Evolutionary conservation across 1,140 invertebrate species (phyloP).

Genomic region (Tetramorium simillimum): DNA sequence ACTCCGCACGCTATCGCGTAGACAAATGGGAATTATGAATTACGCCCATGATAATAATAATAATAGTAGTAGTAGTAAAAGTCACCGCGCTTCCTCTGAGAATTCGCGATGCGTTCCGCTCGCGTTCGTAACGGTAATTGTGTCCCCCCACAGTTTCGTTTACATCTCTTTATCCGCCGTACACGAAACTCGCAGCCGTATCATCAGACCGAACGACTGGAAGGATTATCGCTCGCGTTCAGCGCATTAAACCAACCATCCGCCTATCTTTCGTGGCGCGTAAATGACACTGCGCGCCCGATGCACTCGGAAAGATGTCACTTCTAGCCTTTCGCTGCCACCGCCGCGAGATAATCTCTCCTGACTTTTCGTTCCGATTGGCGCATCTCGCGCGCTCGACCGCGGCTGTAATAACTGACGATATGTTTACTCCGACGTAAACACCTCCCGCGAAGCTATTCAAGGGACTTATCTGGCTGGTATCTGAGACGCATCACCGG

Average conservation of each 20-base stretch:
- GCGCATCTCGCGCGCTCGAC: neutral
- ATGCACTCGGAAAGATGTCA: constrained; percentile 28
- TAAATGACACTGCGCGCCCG: constrained; percentile 9
- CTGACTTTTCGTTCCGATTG: neutral
- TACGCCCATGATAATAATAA: constrained; percentile 13
- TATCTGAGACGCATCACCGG: constrained; percentile 10
- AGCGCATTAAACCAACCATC: constrained; percentile 7
- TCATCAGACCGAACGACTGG: neutral
- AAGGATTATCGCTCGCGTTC: constrained; percentile 21
- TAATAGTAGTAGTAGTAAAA: neutral
- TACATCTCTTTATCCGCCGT: neutral
- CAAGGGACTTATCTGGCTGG: constrained; percentile 12
- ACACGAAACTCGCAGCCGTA: neutral
- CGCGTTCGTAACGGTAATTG: constrained; percentile 1
- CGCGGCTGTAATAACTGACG: constrained; percentile 10
- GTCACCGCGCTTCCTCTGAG: constrained; percentile 6
- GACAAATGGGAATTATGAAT: constrained; percentile 33
- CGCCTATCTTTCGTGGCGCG: constrained; percentile 15
- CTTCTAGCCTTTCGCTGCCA: constrained; percentile 13
- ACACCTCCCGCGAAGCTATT: constrained; percentile 43
- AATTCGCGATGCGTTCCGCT: constrained; percentile 5
- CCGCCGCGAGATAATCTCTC: constrained; percentile 31
- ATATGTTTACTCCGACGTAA: constrained; percentile 45
- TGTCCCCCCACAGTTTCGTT: constrained; percentile 6
- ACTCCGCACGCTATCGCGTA: neutral